Evolutionary conservation across 2,113 vertebrate genomes (phyloP).

Genomic region (Nothocercus julius): DNA sequence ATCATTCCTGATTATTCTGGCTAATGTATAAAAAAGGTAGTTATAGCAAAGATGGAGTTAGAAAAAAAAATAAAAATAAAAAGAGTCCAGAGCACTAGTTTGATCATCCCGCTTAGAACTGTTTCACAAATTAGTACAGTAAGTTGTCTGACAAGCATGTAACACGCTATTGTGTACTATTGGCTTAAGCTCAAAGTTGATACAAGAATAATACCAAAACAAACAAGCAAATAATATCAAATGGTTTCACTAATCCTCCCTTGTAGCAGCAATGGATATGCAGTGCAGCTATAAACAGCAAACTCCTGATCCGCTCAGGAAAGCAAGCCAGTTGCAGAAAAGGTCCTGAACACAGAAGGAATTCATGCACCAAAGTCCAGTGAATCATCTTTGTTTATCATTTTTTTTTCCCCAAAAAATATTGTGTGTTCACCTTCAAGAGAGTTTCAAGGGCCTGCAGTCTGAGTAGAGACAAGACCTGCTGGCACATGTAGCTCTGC

Average conservation of each 20-base stretch:
- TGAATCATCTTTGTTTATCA: neutral
- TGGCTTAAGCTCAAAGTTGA: slow-evolving; percentile 2
- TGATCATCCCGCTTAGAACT: slow-evolving; percentile 6
- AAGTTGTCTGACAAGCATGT: neutral
- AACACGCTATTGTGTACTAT: neutral
- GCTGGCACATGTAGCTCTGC: neutral
- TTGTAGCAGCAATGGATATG: neutral
- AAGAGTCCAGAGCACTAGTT: neutral
- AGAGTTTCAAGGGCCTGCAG: neutral
- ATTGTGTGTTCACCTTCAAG: neutral
- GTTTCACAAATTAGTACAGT: neutral
- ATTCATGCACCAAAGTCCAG: neutral
- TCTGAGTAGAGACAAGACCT: neutral
- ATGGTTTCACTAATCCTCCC: neutral
- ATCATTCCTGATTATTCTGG: neutral
- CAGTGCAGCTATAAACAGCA: neutral
- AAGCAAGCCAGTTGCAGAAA: neutral
- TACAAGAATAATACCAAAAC: slow-evolving; percentile 4
- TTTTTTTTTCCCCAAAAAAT: too few species aligned
- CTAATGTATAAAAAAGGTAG: neutral
- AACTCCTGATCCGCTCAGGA: neutral
- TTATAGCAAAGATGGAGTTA: neutral
- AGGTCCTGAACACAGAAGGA: neutral
- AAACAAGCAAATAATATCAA: neutral
- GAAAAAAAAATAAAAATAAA: too few species aligned